Conservation (phyloP, 37 sponge, comb jelly and placozoan genomes). For the Ianthella basta region DNA sequence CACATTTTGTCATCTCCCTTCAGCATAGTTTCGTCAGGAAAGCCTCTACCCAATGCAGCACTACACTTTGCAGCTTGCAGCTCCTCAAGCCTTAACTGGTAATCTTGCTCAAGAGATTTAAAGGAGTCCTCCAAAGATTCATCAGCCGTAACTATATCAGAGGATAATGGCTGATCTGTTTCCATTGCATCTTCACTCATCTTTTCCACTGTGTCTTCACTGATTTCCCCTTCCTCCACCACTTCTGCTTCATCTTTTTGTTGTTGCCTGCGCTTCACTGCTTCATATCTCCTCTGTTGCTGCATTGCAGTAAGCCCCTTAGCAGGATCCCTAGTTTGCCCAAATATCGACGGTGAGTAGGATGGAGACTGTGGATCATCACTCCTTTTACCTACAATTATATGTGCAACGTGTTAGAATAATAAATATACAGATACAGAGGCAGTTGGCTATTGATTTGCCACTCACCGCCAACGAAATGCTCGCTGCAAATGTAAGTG, state of each 20-base stretch:
- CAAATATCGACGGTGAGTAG: constrained; percentile 1
- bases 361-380: constrained; percentile 18
- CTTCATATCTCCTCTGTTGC: constrained; percentile 12
- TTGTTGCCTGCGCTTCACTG: neutral
- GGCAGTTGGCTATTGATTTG: no score
- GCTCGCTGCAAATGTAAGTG: constrained; percentile 30
- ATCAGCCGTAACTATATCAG: no score
- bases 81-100: no score
- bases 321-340: neutral
- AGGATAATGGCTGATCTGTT: neutral
- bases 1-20: no score
- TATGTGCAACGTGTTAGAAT: no score
- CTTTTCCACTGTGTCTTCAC: neutral
- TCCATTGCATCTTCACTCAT: neutral
- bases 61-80: no score
- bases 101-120: no score
- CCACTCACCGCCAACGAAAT: constrained; percentile 43
- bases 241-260: neutral
- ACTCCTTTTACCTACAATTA: constrained; percentile 20
- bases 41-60: no score
- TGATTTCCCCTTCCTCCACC: neutral
- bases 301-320: neutral
- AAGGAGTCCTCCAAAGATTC: no score
- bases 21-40: no score
- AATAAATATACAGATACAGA: no score